A percentile compares a stretch with the other conserved stretches of the same genome.
These are phyloP conservation scores for Datnioides undecimradiatus DNA, from an alignment of 2,113 vertebrate species.

Conservation along the genomic window DNA sequence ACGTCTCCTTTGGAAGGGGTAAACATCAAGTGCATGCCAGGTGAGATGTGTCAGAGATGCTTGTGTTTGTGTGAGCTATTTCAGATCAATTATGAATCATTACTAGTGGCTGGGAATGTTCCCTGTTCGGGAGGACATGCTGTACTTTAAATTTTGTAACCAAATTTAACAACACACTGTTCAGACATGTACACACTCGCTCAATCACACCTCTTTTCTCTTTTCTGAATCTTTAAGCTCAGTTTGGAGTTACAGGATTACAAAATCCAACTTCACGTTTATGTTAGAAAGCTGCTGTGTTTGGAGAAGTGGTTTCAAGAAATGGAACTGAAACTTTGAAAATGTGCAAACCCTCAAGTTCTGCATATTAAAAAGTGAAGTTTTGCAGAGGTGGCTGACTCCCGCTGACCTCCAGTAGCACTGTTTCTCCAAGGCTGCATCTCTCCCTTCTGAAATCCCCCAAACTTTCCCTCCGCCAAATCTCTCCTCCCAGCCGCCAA, in stretches of 20 bases:
- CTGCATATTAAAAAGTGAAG: background rate
- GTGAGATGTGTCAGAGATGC: background rate
- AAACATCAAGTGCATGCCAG: background rate
- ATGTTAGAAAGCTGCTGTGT: background rate
- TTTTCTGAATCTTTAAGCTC: background rate
- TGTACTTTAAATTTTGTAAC: too few species aligned
- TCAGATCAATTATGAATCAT: background rate
- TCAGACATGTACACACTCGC: background rate
- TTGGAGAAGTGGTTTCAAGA: slow-evolving; percentile 11
- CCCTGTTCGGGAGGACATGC: background rate
- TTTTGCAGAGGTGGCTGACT: slow-evolving; percentile 30
- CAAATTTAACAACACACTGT: background rate
- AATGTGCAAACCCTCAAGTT: background rate
- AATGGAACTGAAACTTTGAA: slow-evolving; percentile 3
- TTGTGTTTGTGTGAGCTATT: background rate
- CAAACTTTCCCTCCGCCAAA: slow-evolving; percentile 75
- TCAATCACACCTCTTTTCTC: background rate
- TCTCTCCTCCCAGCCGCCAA: slow-evolving; percentile 49
- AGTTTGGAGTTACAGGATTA: background rate
- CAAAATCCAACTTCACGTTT: background rate
- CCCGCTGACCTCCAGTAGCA: slow-evolving; percentile 77
- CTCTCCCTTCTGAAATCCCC: slow-evolving; percentile 78
- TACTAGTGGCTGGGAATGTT: background rate
- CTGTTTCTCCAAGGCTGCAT: slow-evolving; percentile 46
- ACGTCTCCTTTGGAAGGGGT: background rate